A percentile compares a stretch with the other conserved stretches of the same genome.
Conservation (phyloP, 2,888 invertebrate species). For the Scaptomyza flava region DNA sequence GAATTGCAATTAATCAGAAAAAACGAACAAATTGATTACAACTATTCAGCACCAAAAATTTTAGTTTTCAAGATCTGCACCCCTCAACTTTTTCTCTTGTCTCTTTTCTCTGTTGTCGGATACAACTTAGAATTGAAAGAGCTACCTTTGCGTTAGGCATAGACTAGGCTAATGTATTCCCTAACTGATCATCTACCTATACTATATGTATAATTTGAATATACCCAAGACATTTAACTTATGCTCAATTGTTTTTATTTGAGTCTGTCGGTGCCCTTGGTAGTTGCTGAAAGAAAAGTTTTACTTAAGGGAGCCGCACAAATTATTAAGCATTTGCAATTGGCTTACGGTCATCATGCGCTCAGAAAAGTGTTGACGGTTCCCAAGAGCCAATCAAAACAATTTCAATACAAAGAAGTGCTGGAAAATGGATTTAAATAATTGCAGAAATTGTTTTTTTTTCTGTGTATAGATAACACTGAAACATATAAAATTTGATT, state of each 20-base stretch:
- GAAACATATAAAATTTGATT: too few species aligned
- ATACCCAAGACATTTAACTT: neutral
- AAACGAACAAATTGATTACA: neutral
- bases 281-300: conserved; percentile 67
- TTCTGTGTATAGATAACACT: too few species aligned
- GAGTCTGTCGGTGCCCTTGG: conserved; percentile 24
- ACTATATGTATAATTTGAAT: neutral
- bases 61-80: neutral
- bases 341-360: conserved; percentile 44
- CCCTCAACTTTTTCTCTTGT: neutral
- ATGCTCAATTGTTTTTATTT: neutral
- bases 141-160: neutral
- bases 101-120: too few species aligned
- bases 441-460: neutral
- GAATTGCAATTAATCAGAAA: neutral
- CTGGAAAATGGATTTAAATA: neutral
- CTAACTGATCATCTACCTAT: too few species aligned
- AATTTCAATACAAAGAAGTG: conserved; percentile 3
- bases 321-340: conserved; percentile 59
- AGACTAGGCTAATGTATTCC: neutral
- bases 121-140: neutral
- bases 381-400: conserved; percentile 26
- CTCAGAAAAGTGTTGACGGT: conserved; percentile 1
- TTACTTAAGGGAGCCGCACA: conserved; percentile 52
- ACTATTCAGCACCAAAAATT: neutral